Conservation (phyloP, 2,797 vertebrate species). For the Neopelma chrysocephalum region DNA sequence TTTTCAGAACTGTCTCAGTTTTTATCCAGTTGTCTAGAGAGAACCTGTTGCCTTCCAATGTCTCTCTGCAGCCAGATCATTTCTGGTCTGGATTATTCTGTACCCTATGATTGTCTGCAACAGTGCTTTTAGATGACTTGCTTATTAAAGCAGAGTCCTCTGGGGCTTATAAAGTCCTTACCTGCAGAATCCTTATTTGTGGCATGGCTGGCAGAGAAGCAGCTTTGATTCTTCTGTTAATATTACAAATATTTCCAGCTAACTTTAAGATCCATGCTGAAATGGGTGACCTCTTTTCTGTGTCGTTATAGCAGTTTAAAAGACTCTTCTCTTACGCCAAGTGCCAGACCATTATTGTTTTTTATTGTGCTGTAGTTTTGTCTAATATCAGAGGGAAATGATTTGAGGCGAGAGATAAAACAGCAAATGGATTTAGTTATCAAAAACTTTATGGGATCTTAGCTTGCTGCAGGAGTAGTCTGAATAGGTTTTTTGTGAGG, state of each 20-base stretch:
- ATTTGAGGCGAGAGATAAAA: constrained; percentile 35
- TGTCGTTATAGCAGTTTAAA: constrained; percentile 50
- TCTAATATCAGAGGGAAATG: constrained; percentile 39
- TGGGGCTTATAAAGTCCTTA: background rate
- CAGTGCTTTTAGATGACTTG: constrained; percentile 11
- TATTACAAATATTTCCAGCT: constrained; percentile 53
- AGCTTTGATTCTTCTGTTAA: constrained; percentile 40
- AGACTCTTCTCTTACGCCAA: constrained; percentile 46
- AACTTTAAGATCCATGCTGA: constrained; percentile 51
- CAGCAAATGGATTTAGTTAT: constrained; percentile 62
- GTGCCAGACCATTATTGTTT: constrained; percentile 25
- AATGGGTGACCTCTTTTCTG: constrained; percentile 34
- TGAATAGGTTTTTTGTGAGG: background rate
- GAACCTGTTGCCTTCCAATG: constrained; percentile 11
- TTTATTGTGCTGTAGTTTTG: constrained; percentile 52
- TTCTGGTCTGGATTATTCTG: background rate
- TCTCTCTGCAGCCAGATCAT: background rate
- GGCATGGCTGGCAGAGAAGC: constrained; percentile 1
- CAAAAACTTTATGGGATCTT: constrained; percentile 30
- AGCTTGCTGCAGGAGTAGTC: background rate
- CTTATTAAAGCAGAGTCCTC: constrained; percentile 25
- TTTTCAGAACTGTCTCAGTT: background rate
- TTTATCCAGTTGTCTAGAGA: constrained; percentile 1
- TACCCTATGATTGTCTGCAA: background rate
- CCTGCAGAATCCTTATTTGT: constrained; percentile 18